phyloP scores from a whole-genome alignment of 2,113 vertebrate genomes.

The Ptilonorhynchus violaceus region DNA sequence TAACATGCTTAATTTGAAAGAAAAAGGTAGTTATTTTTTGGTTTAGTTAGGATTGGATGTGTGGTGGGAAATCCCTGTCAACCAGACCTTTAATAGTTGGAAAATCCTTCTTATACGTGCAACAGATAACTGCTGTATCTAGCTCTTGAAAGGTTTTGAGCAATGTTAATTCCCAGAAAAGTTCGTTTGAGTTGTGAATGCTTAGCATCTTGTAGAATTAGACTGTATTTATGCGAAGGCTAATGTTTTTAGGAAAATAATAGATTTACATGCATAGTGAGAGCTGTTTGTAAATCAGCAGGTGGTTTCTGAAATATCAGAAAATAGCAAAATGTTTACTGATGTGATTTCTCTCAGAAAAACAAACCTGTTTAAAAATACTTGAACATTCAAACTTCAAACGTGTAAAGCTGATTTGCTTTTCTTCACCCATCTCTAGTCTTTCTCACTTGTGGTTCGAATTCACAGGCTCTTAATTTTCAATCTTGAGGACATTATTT shows the following conservation, averaged over 20 bases:
- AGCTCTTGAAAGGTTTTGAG: not conserved
- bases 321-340: constrained; percentile 35
- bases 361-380: constrained; percentile 7
- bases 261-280: not conserved
- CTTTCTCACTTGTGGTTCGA: not conserved
- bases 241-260: constrained; percentile 29
- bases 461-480: not conserved
- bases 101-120: not conserved
- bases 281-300: constrained; percentile 36
- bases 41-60: not conserved
- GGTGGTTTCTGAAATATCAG: constrained; percentile 31
- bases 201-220: not conserved
- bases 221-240: not conserved
- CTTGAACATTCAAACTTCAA: not conserved
- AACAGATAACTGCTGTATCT: not conserved
- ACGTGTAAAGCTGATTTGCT: not conserved
- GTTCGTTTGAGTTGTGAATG: not conserved
- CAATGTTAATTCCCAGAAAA: not conserved
- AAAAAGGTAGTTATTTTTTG: not conserved
- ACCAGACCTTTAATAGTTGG: not conserved
- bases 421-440: not conserved
- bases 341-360: not conserved
- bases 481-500: not conserved
- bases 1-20: not conserved
- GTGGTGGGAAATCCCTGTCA: not conserved